Conservation (phyloP, 92 coral and sea anemone species). For the Palythoa grandis region DNA sequence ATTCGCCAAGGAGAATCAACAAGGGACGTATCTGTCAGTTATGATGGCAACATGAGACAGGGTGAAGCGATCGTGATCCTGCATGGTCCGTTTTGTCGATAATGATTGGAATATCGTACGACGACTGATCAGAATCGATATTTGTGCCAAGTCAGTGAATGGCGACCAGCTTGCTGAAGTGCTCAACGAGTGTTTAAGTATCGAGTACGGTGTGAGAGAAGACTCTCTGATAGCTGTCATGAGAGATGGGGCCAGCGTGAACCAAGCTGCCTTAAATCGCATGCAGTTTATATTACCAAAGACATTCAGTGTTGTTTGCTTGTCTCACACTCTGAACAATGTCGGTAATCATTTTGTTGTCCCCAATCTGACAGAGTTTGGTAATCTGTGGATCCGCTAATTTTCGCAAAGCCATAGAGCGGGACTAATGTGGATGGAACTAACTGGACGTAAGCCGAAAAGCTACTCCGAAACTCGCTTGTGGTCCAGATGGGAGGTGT, state of each 20-base stretch:
- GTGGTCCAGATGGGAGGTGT: too few species aligned
- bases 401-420: constrained; percentile 24
- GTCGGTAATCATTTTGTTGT: constrained; percentile 25
- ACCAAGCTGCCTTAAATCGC: background rate
- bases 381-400: constrained; percentile 10
- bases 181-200: constrained; percentile 6
- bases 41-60: constrained; percentile 33
- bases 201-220: constrained; percentile 8
- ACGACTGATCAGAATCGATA: constrained; percentile 60
- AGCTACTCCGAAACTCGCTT: too few species aligned
- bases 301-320: constrained; percentile 31
- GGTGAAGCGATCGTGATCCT: constrained; percentile 62
- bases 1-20: constrained; percentile 36
- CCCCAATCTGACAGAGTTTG: constrained; percentile 9
- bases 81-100: background rate
- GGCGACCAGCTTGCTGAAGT: constrained; percentile 14
- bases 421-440: constrained; percentile 44
- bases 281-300: constrained; percentile 24
- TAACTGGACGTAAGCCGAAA: constrained; percentile 51
- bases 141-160: constrained; percentile 16
- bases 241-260: constrained; percentile 42
- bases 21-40: constrained; percentile 27
- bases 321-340: constrained; percentile 31
- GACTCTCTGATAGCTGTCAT: constrained; percentile 33
- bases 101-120: constrained; percentile 60